Evolutionary conservation across 2,888 invertebrate species (phyloP), one percentile per base, ranked within the genome.

Genomic region (Eupithecia centaureata): DNA sequence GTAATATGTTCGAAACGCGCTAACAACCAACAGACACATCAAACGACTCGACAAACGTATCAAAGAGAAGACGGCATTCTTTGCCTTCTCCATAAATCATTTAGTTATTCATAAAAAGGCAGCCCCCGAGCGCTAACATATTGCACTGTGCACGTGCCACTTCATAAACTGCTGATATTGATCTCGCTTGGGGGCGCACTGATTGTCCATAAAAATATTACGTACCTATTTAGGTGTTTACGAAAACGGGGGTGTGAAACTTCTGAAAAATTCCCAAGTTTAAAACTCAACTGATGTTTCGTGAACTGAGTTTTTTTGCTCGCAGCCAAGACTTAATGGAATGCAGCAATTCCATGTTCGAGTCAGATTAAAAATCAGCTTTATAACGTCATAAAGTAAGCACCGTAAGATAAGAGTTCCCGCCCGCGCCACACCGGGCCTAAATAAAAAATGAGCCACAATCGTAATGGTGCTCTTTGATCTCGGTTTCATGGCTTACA

Each of bases 371-470:
- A 93, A 93, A 93, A 92, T 92, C 92, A 91, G 86, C 92, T 92
- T 93, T 92, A 93, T 91, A 87, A 90, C 92, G 83, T 92, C 91
- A 93, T 92, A 93, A 93, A 92, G 86, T 87, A 91, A 82, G 82
- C 78, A 82, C 86, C 86, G 89, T 89, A 90, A 92, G 92, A 92
- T 92, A 92, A 93, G 90, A 91, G 87, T 84, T 82, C 84, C 76
- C 80, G 77, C 79, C 82, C 82, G 79, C 77, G 77, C 78, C 81
- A 77, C 80, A 82, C 82, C 78, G 79, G 77, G 75, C 84, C 87
- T 93, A 92, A 93, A 93, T 93, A 93, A 93, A 92, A 92, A 91
- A 93, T 93, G 92, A 92, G 93, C 92, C 91, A 87, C 92, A 92
- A 90, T 91, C 86, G 92, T 91, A 92, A 92, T 90, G 89, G 90